A percentile compares a stretch with the other conserved stretches of the same genome.
Conservation (phyloP, 2,888 invertebrate species). For the Slavum lentiscoides region DNA sequence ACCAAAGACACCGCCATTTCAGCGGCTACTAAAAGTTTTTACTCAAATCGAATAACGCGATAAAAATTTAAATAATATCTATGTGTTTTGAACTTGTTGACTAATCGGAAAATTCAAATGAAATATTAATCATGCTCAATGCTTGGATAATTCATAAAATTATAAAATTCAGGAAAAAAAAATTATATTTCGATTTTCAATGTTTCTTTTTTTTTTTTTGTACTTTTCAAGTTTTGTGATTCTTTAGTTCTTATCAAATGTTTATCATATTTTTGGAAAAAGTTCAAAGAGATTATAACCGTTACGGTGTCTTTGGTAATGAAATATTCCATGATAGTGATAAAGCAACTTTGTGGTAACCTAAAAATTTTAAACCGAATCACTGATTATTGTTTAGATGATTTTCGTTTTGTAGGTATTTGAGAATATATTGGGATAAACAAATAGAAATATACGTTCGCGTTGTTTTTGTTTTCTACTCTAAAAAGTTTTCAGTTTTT, state of each 20-base stretch:
- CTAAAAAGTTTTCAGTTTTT: background rate
- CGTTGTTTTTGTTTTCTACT: background rate
- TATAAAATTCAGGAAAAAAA: too few species aligned
- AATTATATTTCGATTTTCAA: too few species aligned
- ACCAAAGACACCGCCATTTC: conserved; percentile 29
- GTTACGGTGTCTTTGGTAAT: background rate
- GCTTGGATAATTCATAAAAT: too few species aligned
- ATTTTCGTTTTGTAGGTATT: conserved; percentile 25
- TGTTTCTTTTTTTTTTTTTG: too few species aligned
- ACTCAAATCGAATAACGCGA: background rate
- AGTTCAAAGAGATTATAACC: background rate
- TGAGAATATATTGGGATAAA: background rate
- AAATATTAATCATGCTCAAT: too few species aligned
- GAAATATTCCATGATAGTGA: conserved; percentile 11
- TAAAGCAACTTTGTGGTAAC: conserved; percentile 42
- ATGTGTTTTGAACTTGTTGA: background rate
- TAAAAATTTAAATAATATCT: background rate
- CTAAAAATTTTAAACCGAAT: conserved; percentile 2
- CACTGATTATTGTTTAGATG: background rate
- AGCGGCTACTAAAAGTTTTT: background rate
- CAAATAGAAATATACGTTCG: background rate
- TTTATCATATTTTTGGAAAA: background rate
- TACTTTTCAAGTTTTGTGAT: too few species aligned
- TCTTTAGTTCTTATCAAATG: background rate
- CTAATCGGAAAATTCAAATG: too few species aligned